Base-by-base conservation (phyloP, 2,888 invertebrate genomes). In the Lasioglossum villosulum region DNA sequence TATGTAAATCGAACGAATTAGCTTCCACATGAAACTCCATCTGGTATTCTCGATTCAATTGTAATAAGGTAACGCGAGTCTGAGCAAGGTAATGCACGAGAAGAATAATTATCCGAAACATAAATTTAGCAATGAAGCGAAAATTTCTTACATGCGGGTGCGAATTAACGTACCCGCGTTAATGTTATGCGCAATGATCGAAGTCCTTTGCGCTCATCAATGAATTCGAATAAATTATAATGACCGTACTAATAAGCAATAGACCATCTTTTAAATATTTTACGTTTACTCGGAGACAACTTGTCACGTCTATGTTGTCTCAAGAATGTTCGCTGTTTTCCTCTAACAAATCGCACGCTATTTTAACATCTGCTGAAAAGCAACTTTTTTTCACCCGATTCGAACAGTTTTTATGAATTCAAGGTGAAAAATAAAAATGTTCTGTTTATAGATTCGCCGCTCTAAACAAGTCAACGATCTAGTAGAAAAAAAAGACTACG, bases 221-320 rank as follows among this genome's bases (percentile, higher is more conserved):
- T 63, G 30, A 14, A 63, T 63, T 63, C 63, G 63, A 63, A 63
- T 63, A 63, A 63, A 63, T 63, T 63, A 63, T 63, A 63, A 30
- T 30, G 63, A 30, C 6, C 14, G 63, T 30, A 16, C 30, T 63
- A 30, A 63, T 63, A 0, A 30, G 4, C 16, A 63, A 63, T 59
- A 16, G 27, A 16, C 2, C 4, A 30, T 59, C 27, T 63, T 63
- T 27, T 63, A 27, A 8, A 30, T 0, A 63, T 16, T 63, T 30
- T 16, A 30, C 16, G 16, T 63, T 63, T 30, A 2, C 16, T 63
- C 16, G 14, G 30, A 16, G 63, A 14, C 30, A 63, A 63, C 14
- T 63, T 63, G 30, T 1, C 63, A 63, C 30, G 63, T 63, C 63
- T 63, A 30, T 30, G 27, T 30, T 16, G 30, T 16, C 63, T 30